phyloP scores from a whole-genome alignment of 2,113 vertebrate species.

The Mesocricetus auratus region DNA sequence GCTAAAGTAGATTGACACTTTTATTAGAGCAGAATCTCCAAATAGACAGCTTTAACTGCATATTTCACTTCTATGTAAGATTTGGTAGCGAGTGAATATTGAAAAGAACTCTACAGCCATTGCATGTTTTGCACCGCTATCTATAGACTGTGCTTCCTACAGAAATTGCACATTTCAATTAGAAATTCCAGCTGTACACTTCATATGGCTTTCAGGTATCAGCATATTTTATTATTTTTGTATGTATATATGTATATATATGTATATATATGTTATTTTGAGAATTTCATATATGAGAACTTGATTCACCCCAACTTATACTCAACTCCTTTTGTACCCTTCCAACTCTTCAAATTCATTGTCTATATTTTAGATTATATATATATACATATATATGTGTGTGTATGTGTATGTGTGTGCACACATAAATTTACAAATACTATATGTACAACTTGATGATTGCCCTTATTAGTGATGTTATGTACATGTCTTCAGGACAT shows the following conservation, averaged over 20 bases:
- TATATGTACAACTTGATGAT: not conserved
- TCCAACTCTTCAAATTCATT: not conserved
- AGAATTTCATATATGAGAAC: not conserved
- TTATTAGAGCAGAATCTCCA: not conserved
- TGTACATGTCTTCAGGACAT: not conserved
- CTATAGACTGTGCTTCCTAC: rapidly evolving
- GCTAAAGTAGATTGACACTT: not conserved
- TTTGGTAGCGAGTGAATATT: not conserved
- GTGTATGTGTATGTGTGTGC: not conserved
- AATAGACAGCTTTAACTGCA: not conserved
- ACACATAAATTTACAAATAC: not conserved
- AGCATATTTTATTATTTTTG: not conserved
- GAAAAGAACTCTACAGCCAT: not conserved
- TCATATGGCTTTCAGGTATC: not conserved
- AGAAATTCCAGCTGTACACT: not conserved
- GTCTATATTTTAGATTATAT: not conserved
- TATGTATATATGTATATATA: not conserved
- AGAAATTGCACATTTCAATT: not conserved
- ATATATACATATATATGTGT: not conserved
- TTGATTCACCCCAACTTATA: not conserved
- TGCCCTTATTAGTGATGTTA: not conserved
- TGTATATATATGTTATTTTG: not conserved
- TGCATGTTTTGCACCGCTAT: not conserved
- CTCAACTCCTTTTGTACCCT: not conserved
- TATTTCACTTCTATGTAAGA: not conserved